Evolutionary conservation across 2,797 vertebrate species (phyloP), one percentile per base, ranked within the genome.

Genomic region (Chrysocyon brachyurus): DNA sequence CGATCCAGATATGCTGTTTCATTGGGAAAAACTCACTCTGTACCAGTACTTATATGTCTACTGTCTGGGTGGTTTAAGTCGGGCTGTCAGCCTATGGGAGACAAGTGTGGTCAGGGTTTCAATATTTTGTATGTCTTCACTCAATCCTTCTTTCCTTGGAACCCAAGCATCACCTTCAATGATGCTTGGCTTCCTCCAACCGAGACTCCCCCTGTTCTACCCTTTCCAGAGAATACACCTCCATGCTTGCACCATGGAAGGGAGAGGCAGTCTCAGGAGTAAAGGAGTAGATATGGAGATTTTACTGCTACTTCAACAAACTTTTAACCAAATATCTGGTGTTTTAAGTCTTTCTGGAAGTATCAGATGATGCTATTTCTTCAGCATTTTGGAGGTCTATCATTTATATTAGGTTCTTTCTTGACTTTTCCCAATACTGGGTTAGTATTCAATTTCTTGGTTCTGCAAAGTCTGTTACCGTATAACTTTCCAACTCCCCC

Each of bases 71-170:
- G n/a, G 12, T 33, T 46, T 54, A 49, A 56, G 14, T 16, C 54
- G 36, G 26, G 26, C n/a, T 56, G 3, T 12, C 16, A 16, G 63
- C 56, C 26, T 78, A 5, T 12, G 77, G 75, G 22, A 64, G 6
- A 33, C 11, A 0, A 16, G 2, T 28, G 3, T 12, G 66, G 12
- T 3, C n/a, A 61, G 6, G 31, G 6, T 63, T 17, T 72, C 12
- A n/a, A 9, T 11, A 46, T n/a, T 56, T 24, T 10, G 24, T 5
- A 24, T 3, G 4, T 52, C 16, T 57, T 70, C 22, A 36, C 33
- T 31, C 4, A 14, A 16, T 19, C 8, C 24, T 78, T 24, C 14
- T 61, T 78, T 72, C n/a, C n/a, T 52, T 52, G 15, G 24, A 28
- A 36, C 14, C 24, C 24, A 28, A 52, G 52, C 2, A 28, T 9